Evolutionary conservation across 2,888 invertebrate genomes (phyloP), one percentile per base, ranked within the genome.

Genomic region (Chloromyia formosa): DNA sequence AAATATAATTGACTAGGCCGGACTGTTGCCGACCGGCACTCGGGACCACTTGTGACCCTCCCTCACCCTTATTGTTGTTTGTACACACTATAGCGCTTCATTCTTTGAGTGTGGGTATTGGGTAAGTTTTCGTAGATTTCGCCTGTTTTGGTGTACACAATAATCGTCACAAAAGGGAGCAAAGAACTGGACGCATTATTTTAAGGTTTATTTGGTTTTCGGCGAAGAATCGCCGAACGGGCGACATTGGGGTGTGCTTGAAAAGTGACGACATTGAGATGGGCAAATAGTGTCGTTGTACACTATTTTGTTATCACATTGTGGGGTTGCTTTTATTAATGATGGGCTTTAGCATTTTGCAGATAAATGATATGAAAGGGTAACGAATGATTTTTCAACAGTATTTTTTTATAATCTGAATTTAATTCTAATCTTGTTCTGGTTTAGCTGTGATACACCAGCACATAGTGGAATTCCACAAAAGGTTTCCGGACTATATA

Each of bases 1-100:
- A 76, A 77, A 77, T 75, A 74, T 75, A 77, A 78, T 78, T 78
- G 78, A 78, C 77, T 77, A 62, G 73, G 71, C 23, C 75, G 53
- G 42, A 54, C 68, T 56, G 61, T 61, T 40, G 66, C 20, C 66
- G 66, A 58, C 40, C 71, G 71, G 58, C 71, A 71, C 58, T 9
- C 42, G n/a, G 27, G 23, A 45, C 23, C 49, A 45, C 66, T 16
- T 35, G 27, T 35, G 16, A n/a, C 40, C 12, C 62, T 23, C 10
- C 18, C 62, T 62, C 35, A 14, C 27, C 62, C 23, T 10, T 35
- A 35, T 35, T 35, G 27, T 35, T 35, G 27, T 4, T 2, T 35
- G 27, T 35, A 35, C 27, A 35, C 27, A 35, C 3, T 4, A 35
- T 35, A 35, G 7, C 27, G 27, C 27, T 35, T 35, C n/a, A n/a